A percentile compares a stretch with the other conserved stretches of the same genome.
Evolutionary conservation across 1,140 invertebrate species (phyloP).

Genomic region (Gerris buenoi): DNA sequence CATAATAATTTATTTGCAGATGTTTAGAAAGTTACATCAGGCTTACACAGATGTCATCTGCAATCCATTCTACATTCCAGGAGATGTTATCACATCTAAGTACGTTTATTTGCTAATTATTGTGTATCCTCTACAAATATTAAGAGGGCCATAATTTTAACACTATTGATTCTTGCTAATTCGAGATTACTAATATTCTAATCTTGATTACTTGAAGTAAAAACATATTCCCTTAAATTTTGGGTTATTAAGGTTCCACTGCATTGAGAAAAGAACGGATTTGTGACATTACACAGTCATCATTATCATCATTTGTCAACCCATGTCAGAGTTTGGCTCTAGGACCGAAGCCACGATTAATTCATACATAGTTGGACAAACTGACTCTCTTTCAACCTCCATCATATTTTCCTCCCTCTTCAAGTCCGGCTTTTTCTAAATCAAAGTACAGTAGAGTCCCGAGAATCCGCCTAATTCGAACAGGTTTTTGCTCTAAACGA

Average conservation of each 20-base stretch:
- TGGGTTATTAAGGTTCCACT: neutral
- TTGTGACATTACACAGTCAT: no score
- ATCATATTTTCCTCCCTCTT: no score
- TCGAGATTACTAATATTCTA: neutral
- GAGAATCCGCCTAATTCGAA: no score
- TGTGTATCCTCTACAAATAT: neutral
- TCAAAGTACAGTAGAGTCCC: no score
- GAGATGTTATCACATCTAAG: constrained; percentile 64
- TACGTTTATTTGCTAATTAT: constrained; percentile 32
- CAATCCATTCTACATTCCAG: constrained; percentile 88
- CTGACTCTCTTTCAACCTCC: no score
- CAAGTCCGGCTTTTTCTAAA: no score
- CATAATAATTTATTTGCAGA: constrained; percentile 36
- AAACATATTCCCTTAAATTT: neutral
- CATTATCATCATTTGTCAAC: no score
- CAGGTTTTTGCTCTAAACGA: no score
- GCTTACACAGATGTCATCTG: constrained; percentile 84
- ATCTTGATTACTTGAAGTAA: neutral
- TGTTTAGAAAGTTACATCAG: constrained; percentile 76
- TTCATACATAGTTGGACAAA: no score
- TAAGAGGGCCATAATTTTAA: neutral
- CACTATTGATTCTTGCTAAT: neutral
- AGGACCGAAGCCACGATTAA: no score
- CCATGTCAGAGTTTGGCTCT: no score
- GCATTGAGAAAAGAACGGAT: no score